Evolutionary conservation across 2,888 invertebrate genomes (phyloP).

Genomic region (Lepidocyrtoides sp.): DNA sequence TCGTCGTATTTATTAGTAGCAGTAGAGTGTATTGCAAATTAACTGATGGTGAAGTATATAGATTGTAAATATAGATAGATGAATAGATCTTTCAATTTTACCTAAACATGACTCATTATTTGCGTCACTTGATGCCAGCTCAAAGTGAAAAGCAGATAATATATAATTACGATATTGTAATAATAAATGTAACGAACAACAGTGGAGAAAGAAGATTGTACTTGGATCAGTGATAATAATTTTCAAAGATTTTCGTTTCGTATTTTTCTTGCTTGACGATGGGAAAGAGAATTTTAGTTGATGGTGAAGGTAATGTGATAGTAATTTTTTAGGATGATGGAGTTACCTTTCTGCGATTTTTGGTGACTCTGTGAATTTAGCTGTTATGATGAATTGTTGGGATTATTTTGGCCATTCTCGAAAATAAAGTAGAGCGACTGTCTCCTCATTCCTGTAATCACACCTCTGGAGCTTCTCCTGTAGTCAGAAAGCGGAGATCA

Average conservation of each 20-base stretch:
- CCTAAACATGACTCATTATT: constrained; percentile 22
- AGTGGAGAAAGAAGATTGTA: constrained; percentile 65
- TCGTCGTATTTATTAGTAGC: background rate
- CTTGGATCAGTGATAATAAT: constrained; percentile 45
- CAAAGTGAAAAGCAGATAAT: constrained; percentile 62
- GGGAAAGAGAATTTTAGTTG: too few relatives aligned
- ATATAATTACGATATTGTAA: background rate
- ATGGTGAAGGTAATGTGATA: too few relatives aligned
- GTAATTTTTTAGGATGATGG: too few relatives aligned
- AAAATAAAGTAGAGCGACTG: constrained; percentile 74
- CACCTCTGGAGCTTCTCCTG: constrained; percentile 65
- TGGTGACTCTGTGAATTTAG: background rate
- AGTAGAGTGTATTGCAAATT: background rate
- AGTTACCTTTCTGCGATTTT: too few relatives aligned
- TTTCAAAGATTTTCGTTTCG: too few relatives aligned
- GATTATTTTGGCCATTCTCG: constrained; percentile 69
- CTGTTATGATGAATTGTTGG: background rate
- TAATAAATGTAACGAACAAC: constrained; percentile 30
- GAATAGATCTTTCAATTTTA: too few relatives aligned
- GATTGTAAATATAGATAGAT: too few relatives aligned
- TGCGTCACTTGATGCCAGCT: constrained; percentile 70
- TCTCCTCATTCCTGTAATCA: constrained; percentile 66
- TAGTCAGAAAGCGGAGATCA: constrained; percentile 78
- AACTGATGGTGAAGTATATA: background rate
- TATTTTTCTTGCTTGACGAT: too few relatives aligned